Percentiles rank a stretch among this genome's conserved stretches.
These are phyloP conservation scores for Dicranocentrus wangi DNA, from an alignment of 2,888 invertebrate genomes.

Conservation along the genomic window DNA sequence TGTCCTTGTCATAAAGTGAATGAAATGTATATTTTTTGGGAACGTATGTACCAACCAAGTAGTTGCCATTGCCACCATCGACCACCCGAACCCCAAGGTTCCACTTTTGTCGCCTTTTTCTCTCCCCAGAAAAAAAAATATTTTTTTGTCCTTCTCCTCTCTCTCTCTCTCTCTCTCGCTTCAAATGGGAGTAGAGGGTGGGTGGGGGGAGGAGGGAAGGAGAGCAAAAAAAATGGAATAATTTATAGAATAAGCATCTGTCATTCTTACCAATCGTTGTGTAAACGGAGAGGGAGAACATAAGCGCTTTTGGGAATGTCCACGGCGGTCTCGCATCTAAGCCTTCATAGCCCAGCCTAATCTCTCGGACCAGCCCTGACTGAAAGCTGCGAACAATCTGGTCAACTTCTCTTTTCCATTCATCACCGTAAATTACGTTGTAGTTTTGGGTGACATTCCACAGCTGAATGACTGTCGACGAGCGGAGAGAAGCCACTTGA, in stretches of 20 bases:
- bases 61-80: too few relatives aligned
- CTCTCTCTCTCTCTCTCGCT: too few relatives aligned
- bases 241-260: conserved; percentile 66
- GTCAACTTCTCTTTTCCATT: conserved; percentile 71
- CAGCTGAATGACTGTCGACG: conserved; percentile 71
- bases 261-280: conserved; percentile 74
- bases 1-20: too few relatives aligned
- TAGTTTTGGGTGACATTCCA: conserved; percentile 74
- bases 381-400: conserved; percentile 72
- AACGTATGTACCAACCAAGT: too few relatives aligned
- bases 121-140: too few relatives aligned
- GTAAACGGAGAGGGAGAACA: conserved; percentile 74
- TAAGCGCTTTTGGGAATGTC: conserved; percentile 74
- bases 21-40: too few relatives aligned
- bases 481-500: conserved; percentile 70
- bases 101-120: too few relatives aligned
- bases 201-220: too few relatives aligned
- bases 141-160: too few relatives aligned
- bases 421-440: conserved; percentile 73
- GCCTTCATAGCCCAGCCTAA: conserved; percentile 71
- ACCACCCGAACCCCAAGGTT: too few relatives aligned
- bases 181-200: too few relatives aligned
- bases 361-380: conserved; percentile 69
- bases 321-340: conserved; percentile 70
- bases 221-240: conserved; percentile 61